Evolutionary conservation across 1,140 invertebrate species (phyloP), one percentile per base, ranked within the genome.

Genomic region (Drosophila saltans): DNA sequence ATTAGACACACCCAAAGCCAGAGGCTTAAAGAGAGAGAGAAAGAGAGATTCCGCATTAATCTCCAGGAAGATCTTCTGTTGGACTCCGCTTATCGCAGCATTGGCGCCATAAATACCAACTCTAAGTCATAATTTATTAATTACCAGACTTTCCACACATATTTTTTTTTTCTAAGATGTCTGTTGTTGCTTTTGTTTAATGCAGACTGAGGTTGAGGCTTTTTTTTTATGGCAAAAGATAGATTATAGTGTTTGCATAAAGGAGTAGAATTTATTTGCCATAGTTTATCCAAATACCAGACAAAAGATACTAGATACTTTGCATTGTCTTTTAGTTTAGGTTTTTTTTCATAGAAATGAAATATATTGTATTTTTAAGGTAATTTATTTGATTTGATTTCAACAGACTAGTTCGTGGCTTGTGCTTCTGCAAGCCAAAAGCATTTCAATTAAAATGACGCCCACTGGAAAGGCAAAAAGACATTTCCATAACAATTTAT

Each of bases 401-500:
- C 40, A 61, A 61, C 45, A 59, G 43, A 73, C 16, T 59, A 69
- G 66, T 59, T 69, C 41, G 63, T 69, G 72, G 30, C 65, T 41
- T 30, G 16, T 66, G 66, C 75, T 67, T 69, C 75, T 66, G 71
- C 56, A 70, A 74, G 60, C 64, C 64, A 58, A 75, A 57, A 71
- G 58, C 72, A 66, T 88, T 88, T 86, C 83, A 86, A 86, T 86
- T 86, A 83, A 75, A 86, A 83, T 52, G 63, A 83, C 83, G 84
- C 83, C 83, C 83, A 86, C 83, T 67, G 70, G 45, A 7, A 26
- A 61, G 11, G 64, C n/a, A n/a, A 7, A 66, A 60, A 61, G 48
- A 64, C 66, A 86, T 88, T 81, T 74, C 67, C 83, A 89, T 86
- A 88, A 80, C 83, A 86, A 88, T 86, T 86, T 86, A 86, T 89